Evolutionary conservation across 2,888 invertebrate genomes (phyloP).

Genomic region (Scaptodrosophila latifasciaeformis): DNA sequence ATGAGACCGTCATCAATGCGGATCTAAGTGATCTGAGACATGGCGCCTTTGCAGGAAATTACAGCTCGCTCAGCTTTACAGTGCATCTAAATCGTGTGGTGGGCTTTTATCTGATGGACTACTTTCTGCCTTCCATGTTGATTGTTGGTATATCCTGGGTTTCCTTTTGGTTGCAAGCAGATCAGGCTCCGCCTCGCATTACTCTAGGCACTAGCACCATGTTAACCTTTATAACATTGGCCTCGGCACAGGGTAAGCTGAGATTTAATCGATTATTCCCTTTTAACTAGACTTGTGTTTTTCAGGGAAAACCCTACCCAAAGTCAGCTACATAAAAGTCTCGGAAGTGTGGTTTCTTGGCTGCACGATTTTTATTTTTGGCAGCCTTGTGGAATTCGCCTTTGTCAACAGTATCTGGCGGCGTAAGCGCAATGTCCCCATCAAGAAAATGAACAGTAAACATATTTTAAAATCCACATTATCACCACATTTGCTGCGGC

Average conservation of each 20-base stretch:
- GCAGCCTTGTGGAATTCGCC: conserved; percentile 90
- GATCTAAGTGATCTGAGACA: conserved; percentile 81
- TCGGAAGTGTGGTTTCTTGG: conserved; percentile 93
- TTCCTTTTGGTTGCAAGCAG: conserved; percentile 91
- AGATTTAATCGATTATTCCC: background rate
- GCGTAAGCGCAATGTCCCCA: conserved; percentile 78
- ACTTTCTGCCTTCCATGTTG: conserved; percentile 90
- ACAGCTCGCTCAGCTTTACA: conserved; percentile 86
- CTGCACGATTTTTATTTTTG: conserved; percentile 89
- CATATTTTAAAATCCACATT: conserved; percentile 89
- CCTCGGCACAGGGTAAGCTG: conserved; percentile 81
- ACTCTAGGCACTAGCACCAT: conserved; percentile 89
- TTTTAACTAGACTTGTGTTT: background rate
- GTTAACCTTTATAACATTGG: conserved; percentile 90
- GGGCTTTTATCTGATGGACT: conserved; percentile 91
- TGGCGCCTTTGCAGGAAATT: conserved; percentile 88
- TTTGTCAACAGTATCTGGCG: conserved; percentile 93
- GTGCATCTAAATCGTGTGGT: conserved; percentile 87
- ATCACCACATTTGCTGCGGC: conserved; percentile 85
- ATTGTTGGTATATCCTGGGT: conserved; percentile 92
- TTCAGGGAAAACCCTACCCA: conserved; percentile 84
- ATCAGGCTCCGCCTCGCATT: conserved; percentile 88
- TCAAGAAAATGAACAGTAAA: conserved; percentile 80
- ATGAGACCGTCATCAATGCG: conserved; percentile 82
- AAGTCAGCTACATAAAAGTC: conserved; percentile 92